Conservation (phyloP, 2,113 vertebrate species). For the Illadopsis cleaveri region DNA sequence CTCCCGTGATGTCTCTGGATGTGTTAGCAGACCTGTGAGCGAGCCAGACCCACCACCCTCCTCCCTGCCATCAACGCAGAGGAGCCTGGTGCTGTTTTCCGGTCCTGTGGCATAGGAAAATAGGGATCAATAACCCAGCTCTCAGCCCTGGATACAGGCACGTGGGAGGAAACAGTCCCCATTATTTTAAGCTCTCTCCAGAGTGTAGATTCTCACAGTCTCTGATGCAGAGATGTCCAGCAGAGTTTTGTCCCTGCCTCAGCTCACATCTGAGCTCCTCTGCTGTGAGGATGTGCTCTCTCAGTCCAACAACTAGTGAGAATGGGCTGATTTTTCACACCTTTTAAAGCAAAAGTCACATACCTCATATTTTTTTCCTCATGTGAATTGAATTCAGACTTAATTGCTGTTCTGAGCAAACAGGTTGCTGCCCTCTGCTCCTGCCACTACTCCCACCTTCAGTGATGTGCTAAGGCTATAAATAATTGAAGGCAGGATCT, state of each 20-base stretch:
- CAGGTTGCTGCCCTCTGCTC: not conserved
- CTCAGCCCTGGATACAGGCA: not conserved
- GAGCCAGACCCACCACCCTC: accelerated
- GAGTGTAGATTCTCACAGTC: not conserved
- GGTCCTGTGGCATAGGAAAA: not conserved
- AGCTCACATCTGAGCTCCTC: not conserved
- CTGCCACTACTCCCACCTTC: not conserved
- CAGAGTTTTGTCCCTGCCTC: not conserved
- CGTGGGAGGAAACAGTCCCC: not conserved
- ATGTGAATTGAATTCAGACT: not conserved
- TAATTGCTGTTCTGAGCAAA: not conserved
- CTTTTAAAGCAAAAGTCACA: not conserved
- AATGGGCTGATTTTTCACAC: not conserved
- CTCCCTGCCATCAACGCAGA: not conserved
- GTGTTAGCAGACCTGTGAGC: accelerated
- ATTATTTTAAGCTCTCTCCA: not conserved
- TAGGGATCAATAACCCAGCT: not conserved
- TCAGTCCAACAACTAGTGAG: not conserved
- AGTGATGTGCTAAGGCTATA: not conserved
- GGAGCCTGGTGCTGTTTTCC: not conserved
- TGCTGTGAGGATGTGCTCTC: accelerated
- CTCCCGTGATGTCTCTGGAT: not conserved
- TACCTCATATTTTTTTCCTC: not conserved
- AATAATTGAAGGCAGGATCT: not conserved
- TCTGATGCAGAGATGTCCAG: not conserved